Base-by-base conservation (phyloP, 2,113 vertebrate genomes). In the Phaetusa simplex region DNA sequence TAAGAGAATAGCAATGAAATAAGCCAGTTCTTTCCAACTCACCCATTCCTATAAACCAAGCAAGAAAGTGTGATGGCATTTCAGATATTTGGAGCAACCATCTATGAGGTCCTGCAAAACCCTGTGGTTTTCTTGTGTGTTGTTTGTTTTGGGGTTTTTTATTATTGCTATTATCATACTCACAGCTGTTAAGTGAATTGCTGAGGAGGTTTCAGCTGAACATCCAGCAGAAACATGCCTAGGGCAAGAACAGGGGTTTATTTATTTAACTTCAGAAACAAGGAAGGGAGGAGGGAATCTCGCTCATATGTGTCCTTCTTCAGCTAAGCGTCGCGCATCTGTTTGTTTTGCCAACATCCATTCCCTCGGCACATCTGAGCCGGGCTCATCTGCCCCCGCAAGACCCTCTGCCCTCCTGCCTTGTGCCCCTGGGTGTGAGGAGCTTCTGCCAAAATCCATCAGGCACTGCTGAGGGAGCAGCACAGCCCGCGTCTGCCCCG, bases 211-310 rank as follows among this genome's bases (percentile, higher is more conserved):
- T 92, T 86, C 55, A 77, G 82, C 91, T 90, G 79, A 88, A 83
- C 80, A 92, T 83, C 7, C 43, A 87, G 91, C 86, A 95, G 90
- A 92, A 97, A 93, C 64, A 70, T 58, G 95, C 97, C 96, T 88
- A 23, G 69, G 97, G 96, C 96, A 91, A 94, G 94, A 95, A 64
- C 59, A 72, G 40, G 36, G 8, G 22, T 93, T 95, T 95, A 69
- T 93, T 94, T 97, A 91, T 93, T 94, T 91, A 94, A 83, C 88
- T 95, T 86, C 47, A 88, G 74, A 84, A 69, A 69, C 22, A 26
- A 61, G 67, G 55, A 36, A 49, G 32, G 45, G 32, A 72, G 80
- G 66, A 58, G 43, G 55, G 40, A 50, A 32, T 71, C 73, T 93
- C 70, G 69, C 32, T 76, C 8, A 0, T 14, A 9, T 1, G 0